Conservation (phyloP, 2,888 invertebrate species). For the Nomada ruficornis region DNA sequence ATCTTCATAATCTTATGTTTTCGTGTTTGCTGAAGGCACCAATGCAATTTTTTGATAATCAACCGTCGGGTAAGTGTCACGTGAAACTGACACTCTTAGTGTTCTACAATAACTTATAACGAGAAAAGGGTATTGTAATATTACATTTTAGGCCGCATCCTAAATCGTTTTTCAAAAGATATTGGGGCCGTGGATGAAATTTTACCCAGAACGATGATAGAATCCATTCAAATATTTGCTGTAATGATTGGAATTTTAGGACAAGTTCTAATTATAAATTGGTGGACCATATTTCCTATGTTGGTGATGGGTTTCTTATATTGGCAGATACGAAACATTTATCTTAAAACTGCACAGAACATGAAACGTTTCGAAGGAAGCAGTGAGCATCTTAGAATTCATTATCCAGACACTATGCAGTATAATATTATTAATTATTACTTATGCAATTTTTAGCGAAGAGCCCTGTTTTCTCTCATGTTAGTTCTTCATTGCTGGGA, state of each 20-base stretch:
- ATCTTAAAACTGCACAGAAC: conserved; percentile 90
- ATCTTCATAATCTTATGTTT: conserved; percentile 92
- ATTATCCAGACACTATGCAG: conserved; percentile 4
- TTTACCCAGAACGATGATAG: conserved; percentile 88
- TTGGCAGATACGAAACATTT: conserved; percentile 88
- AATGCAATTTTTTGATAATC: conserved; percentile 93
- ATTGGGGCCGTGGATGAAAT: conserved; percentile 92
- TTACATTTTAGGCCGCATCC: conserved; percentile 87
- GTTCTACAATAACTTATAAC: background rate
- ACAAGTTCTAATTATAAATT: conserved; percentile 90
- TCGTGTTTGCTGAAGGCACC: conserved; percentile 90
- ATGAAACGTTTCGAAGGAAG: conserved; percentile 88
- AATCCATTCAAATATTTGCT: conserved; percentile 88
- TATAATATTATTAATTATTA: conserved; percentile 16
- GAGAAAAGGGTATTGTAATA: background rate
- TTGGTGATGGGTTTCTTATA: conserved; percentile 88
- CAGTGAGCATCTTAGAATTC: conserved; percentile 79
- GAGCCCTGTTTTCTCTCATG: conserved; percentile 96
- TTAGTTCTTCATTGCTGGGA: conserved; percentile 94
- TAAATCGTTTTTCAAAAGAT: conserved; percentile 94
- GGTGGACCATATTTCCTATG: conserved; percentile 88
- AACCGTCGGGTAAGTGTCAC: conserved; percentile 89
- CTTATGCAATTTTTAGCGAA: conserved; percentile 80
- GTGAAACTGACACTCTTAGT: background rate
- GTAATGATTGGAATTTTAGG: conserved; percentile 90